Base-by-base conservation (phyloP, 2,888 invertebrate species). In the Cephus pygmeus region DNA sequence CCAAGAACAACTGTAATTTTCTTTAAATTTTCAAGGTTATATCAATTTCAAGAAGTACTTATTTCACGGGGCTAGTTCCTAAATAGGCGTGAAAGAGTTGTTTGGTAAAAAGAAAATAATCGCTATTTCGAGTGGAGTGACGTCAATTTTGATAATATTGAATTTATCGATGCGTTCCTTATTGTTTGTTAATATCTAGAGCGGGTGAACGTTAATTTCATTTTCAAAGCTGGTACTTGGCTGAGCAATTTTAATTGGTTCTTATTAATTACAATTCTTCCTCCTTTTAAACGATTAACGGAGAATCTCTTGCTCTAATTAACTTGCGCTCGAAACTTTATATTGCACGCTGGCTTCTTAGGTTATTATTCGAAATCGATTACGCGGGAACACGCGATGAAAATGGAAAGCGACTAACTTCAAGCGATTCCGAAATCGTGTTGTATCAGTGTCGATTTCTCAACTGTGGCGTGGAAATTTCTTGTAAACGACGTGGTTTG, bases 341-440 rank as follows among this genome's bases (percentile, higher is more conserved):
- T 23, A 56, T 23, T 56, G 56, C 56, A 56, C 56, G 56, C 56
- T 56, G 56, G 9, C 9, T 56, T 56, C 56, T 23, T 56, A 56
- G 56, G 6, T 9, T 23, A 56, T 56, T 56, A 81, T 79, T 77
- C 71, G 80, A 81, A 82, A 84, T 87, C 83, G 86, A 86, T 85
- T 81, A 78, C 79, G 76, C 12, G 81, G 82, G 81, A 82, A 84
- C 84, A 82, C 81, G 81, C 85, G 77, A 82, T 80, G 80, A 79
- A 83, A 85, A 83, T 86, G 84, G 87, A 87, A 87, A 86, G 84
- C 84, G 81, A 78, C 80, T 69, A 77, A 80, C 36, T 73, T 69
- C 77, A 75, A 56, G 56, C 2, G 56, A 56, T 56, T 56, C 56
- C 56, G 56, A 56, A 56, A 56, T 56, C 56, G 56, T 9, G 56